Percentiles rank a stretch among this genome's conserved stretches.
Conservation (phyloP, 2,888 invertebrate species). For the Cataglyphis albicans region DNA sequence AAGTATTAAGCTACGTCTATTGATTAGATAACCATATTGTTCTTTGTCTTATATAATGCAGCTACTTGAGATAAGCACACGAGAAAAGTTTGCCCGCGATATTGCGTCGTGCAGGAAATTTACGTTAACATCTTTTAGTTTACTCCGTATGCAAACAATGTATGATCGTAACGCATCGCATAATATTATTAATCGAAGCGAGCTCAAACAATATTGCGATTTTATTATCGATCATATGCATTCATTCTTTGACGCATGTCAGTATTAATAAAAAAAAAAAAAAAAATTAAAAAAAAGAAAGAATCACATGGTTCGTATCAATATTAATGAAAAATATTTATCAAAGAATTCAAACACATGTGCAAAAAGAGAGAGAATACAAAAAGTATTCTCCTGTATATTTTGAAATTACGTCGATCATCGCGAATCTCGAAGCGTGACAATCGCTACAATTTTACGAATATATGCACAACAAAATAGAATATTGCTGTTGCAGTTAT, state of each 20-base stretch:
- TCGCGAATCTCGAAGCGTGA: too few species aligned
- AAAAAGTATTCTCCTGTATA: background rate
- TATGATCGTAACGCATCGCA: constrained; percentile 19
- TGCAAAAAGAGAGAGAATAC: background rate
- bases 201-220: constrained; percentile 11
- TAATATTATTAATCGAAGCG: constrained; percentile 26
- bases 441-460: background rate
- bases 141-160: background rate
- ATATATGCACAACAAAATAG: background rate
- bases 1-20: constrained; percentile 37
- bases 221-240: constrained; percentile 9
- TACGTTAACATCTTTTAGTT: constrained; percentile 48
- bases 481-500: background rate
- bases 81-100: constrained; percentile 36
- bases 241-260: background rate
- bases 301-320: background rate
- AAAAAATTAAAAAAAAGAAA: background rate
- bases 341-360: background rate
- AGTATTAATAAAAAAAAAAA: constrained; percentile 13
- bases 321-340: constrained; percentile 34
- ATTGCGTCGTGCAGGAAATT: constrained; percentile 46
- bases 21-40: constrained; percentile 52
- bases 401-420: background rate
- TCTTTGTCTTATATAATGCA: constrained; percentile 45
- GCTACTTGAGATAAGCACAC: constrained; percentile 42